Evolutionary conservation across 2,797 vertebrate genomes (phyloP).

Genomic region (Nothura maculosa): DNA sequence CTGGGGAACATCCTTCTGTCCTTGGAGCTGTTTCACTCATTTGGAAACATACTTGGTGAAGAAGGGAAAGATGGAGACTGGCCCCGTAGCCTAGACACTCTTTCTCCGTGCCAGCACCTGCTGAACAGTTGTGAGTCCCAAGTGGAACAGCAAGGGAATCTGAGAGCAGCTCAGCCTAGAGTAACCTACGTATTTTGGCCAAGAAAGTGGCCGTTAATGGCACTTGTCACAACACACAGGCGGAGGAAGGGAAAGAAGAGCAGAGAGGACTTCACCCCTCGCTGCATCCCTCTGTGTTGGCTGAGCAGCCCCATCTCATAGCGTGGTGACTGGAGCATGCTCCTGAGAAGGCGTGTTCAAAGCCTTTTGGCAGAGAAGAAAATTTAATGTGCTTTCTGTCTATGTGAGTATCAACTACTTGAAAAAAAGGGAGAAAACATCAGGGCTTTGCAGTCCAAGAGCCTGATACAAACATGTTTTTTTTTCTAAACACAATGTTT

Average conservation of each 20-base stretch:
- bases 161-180: neutral
- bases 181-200: neutral
- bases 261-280: neutral
- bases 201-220: neutral
- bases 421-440: neutral
- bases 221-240: accelerated
- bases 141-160: neutral
- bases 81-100: neutral
- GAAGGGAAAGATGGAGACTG: neutral
- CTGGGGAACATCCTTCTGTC: neutral
- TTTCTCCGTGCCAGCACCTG: neutral
- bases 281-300: accelerated
- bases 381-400: neutral
- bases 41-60: neutral
- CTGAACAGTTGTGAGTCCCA: neutral
- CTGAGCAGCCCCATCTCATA: neutral
- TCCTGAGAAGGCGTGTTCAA: neutral
- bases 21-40: accelerated
- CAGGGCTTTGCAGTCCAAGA: accelerated
- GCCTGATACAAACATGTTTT: neutral
- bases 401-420: neutral
- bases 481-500: neutral
- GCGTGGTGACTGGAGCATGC: neutral
- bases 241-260: neutral
- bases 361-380: neutral